Evolutionary conservation across 2,797 vertebrate species (phyloP).

Genomic region (Manis crassicaudata): DNA sequence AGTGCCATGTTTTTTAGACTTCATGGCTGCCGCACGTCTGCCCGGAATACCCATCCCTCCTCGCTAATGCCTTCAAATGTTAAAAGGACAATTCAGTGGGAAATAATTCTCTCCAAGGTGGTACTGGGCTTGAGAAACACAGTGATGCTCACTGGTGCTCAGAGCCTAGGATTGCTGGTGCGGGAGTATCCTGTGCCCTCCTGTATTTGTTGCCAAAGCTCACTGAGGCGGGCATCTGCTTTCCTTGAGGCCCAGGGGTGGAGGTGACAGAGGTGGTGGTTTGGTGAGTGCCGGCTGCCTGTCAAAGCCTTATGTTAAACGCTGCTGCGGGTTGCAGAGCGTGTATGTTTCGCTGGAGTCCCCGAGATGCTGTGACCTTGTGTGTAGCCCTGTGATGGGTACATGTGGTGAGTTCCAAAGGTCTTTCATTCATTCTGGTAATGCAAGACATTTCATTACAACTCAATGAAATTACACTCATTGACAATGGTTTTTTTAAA

Average conservation of each 20-base stretch:
- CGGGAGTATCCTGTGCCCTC: background rate
- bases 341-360: background rate
- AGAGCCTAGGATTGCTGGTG: background rate
- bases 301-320: background rate
- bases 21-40: background rate
- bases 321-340: background rate
- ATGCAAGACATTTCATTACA: slow-evolving; percentile 26
- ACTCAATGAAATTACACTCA: background rate
- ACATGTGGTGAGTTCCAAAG: background rate
- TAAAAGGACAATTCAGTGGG: background rate
- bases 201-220: background rate
- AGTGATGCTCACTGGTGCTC: background rate
- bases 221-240: background rate
- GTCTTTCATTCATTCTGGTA: slow-evolving; percentile 34
- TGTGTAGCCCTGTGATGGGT: background rate
- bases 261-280: background rate
- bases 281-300: background rate
- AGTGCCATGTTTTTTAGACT: background rate
- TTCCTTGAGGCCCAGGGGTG: background rate
- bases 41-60: background rate
- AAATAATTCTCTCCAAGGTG: background rate
- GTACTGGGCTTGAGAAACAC: background rate
- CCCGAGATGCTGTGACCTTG: background rate
- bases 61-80: background rate
- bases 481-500: background rate